These are phyloP conservation scores for Leptodactylus fallax DNA, from an alignment of 2,797 vertebrate species.

Conservation along the genomic window DNA sequence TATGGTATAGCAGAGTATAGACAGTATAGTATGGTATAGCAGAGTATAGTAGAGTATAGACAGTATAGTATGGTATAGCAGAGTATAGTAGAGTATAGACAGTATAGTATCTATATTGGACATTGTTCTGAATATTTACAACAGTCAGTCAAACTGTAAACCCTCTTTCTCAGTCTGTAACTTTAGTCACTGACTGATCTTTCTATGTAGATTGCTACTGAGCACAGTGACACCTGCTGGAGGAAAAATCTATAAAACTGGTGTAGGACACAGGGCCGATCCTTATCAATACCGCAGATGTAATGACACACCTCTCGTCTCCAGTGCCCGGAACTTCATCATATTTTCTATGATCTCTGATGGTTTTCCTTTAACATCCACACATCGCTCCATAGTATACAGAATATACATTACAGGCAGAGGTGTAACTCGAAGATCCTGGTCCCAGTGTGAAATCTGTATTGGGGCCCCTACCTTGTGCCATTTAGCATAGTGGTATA, in stretches of 20 bases:
- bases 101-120: neutral
- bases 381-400: no score
- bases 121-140: neutral
- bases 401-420: no score
- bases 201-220: neutral
- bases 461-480: no score
- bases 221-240: constrained; percentile 34
- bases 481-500: no score
- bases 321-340: no score
- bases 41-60: neutral
- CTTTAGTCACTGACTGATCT: neutral
- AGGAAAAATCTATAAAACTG: neutral
- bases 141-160: no score
- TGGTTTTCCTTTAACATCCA: no score
- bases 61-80: neutral
- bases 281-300: neutral
- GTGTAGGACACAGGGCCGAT: neutral
- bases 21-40: neutral
- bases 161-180: neutral
- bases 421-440: no score
- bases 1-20: neutral
- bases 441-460: no score
- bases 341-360: no score
- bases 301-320: no score
- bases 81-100: neutral